Evolutionary conservation across 2,888 invertebrate species (phyloP).

Genomic region (Trichogramma dendrolimi): DNA sequence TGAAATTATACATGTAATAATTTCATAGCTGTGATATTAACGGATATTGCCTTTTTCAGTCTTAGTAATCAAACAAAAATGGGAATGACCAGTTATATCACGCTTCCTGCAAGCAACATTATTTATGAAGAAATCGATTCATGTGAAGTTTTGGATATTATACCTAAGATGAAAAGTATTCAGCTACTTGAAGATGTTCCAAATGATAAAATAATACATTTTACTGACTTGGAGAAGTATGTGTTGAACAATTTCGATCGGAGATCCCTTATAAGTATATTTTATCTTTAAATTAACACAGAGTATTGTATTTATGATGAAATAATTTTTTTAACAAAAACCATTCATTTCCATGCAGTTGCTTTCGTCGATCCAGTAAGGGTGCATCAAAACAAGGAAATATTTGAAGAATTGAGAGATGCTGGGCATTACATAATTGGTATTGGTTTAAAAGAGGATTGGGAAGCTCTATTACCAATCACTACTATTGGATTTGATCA

Average conservation of each 20-base stretch:
- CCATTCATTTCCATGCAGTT: slow-evolving; percentile 26
- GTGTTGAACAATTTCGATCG: slow-evolving; percentile 31
- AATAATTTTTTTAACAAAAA: slow-evolving; percentile 1
- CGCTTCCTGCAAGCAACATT: slow-evolving; percentile 26
- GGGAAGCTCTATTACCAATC: slow-evolving; percentile 29
- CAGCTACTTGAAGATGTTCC: background rate
- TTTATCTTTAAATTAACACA: background rate
- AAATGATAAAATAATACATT: slow-evolving; percentile 10
- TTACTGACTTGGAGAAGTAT: slow-evolving; percentile 27
- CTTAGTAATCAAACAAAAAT: slow-evolving; percentile 32
- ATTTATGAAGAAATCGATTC: slow-evolving; percentile 34
- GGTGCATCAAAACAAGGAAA: slow-evolving; percentile 23
- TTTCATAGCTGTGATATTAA: background rate
- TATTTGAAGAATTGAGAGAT: slow-evolving; percentile 31
- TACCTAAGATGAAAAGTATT: slow-evolving; percentile 19
- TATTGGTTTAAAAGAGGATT: slow-evolving; percentile 32
- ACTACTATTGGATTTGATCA: slow-evolving; percentile 34
- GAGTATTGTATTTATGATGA: background rate
- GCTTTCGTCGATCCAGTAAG: slow-evolving; percentile 31
- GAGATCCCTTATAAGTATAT: slow-evolving; percentile 34
- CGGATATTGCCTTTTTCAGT: slow-evolving; percentile 15
- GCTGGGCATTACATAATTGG: slow-evolving; percentile 32
- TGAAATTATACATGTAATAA: background rate
- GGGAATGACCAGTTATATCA: slow-evolving; percentile 31
- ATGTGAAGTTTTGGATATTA: slow-evolving; percentile 25